Conservation (phyloP, 2,113 vertebrate species). For the Tupaia chinensis region DNA sequence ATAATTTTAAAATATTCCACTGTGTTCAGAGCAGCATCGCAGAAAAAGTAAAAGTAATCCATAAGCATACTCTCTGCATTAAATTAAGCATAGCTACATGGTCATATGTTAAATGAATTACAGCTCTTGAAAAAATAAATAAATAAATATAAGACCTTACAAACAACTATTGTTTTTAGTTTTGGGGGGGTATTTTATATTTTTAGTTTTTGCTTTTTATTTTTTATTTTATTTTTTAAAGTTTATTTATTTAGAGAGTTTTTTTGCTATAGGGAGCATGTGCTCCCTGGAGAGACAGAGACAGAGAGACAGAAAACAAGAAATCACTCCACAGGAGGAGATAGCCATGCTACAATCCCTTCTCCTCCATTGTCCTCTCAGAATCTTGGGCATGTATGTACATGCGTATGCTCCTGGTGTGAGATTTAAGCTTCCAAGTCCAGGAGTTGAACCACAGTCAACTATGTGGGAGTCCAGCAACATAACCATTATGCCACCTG, state of each 20-base stretch:
- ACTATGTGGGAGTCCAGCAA: too few species aligned
- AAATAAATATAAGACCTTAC: neutral
- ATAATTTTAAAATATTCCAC: neutral
- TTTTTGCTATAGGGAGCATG: too few species aligned
- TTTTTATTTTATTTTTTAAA: neutral
- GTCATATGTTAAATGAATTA: neutral
- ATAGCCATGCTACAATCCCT: too few species aligned
- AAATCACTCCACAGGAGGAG: too few species aligned
- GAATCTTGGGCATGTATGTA: too few species aligned
- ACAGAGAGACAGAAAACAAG: too few species aligned
- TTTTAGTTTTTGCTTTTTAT: neutral
- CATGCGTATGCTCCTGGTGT: too few species aligned
- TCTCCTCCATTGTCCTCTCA: too few species aligned
- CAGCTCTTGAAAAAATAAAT: neutral
- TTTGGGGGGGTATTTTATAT: neutral
- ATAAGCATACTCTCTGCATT: neutral
- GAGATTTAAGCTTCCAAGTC: too few species aligned
- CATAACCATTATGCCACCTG: too few species aligned
- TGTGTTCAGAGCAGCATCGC: neutral
- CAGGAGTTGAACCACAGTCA: too few species aligned
- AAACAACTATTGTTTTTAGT: neutral
- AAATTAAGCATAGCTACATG: neutral
- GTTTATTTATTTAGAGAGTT: neutral
- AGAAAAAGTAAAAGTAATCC: neutral
- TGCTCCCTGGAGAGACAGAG: too few species aligned